phyloP scores from a whole-genome alignment of 2,888 invertebrate species.

The Hartigia nigra region DNA sequence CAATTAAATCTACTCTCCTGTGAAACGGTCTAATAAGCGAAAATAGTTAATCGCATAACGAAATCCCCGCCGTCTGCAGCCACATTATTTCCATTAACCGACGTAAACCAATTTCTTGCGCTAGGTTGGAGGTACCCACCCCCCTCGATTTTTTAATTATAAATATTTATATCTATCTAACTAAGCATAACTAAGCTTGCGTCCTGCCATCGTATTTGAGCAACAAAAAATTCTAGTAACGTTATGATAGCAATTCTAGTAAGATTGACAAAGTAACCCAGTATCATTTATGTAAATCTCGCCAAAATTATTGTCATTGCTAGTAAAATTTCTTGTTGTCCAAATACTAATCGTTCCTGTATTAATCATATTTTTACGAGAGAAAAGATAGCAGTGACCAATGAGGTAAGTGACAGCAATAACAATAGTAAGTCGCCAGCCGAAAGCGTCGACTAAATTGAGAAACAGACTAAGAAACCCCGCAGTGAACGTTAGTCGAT shows the following conservation, averaged over 20 bases:
- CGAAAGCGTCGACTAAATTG: background rate
- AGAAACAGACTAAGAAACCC: background rate
- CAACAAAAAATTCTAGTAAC: background rate
- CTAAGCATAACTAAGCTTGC: background rate
- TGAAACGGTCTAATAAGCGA: slow-evolving; percentile 32
- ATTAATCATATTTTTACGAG: background rate
- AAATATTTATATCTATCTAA: background rate
- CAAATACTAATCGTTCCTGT: slow-evolving; percentile 7
- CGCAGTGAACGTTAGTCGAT: slow-evolving; percentile 17
- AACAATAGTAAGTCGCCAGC: background rate
- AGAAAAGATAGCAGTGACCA: background rate
- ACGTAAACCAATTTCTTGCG: background rate
- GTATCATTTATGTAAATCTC: background rate
- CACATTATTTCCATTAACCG: slow-evolving; percentile 30
- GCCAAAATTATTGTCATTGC: background rate
- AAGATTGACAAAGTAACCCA: background rate
- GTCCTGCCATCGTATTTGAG: background rate
- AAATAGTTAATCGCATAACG: slow-evolving; percentile 30
- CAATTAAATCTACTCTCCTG: slow-evolving; percentile 28
- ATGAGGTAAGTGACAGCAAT: background rate
- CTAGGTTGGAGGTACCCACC: background rate
- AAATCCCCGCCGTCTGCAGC: slow-evolving; percentile 21
- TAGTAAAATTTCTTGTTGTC: background rate
- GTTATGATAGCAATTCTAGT: background rate
- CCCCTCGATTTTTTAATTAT: background rate